phyloP scores from a whole-genome alignment of 2,797 vertebrate genomes.

The Varecia variegata region DNA sequence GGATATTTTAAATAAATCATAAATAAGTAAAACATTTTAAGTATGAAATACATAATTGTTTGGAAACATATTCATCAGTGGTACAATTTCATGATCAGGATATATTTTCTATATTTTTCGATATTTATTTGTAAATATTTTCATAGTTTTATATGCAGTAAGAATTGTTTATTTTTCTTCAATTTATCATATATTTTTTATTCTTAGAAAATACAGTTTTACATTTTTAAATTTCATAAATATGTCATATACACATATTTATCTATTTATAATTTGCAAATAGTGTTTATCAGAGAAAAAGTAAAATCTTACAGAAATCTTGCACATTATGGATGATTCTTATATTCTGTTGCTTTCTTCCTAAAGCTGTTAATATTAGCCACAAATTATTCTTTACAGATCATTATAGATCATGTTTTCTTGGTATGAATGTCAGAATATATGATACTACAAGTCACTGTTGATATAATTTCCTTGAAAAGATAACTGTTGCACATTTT shows the following conservation, averaged over 20 bases:
- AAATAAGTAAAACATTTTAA: background rate
- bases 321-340: background rate
- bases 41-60: background rate
- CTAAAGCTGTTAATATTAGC: background rate
- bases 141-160: background rate
- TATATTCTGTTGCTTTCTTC: background rate
- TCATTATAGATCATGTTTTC: background rate
- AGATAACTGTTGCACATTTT: background rate
- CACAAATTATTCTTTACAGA: background rate
- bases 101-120: background rate
- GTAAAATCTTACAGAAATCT: background rate
- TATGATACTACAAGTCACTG: background rate
- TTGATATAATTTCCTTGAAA: background rate
- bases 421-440: background rate
- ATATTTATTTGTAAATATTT: background rate
- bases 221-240: background rate
- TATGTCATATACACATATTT: background rate
- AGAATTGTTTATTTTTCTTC: background rate
- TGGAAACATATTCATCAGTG: background rate
- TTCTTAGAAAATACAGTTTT: constrained; percentile 11
- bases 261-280: background rate
- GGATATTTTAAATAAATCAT: background rate
- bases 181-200: background rate
- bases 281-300: background rate
- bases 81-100: background rate